Evolutionary conservation across 2,888 invertebrate species (phyloP), one percentile per base, ranked within the genome.

Genomic region (Drosophila kanekoi): DNA sequence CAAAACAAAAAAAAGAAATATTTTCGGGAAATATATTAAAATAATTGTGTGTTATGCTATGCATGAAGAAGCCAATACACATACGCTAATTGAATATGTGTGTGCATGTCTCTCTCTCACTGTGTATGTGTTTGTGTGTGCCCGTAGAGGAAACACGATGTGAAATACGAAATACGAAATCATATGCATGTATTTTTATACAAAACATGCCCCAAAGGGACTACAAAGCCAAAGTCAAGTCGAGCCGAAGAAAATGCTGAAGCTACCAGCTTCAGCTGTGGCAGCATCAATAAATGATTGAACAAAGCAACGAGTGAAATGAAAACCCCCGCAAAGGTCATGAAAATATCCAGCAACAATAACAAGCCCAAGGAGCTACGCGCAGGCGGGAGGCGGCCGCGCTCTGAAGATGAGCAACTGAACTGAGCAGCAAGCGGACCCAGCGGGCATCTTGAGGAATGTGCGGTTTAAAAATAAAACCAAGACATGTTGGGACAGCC

Each of bases 301-400:
- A 84, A 89, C 87, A 87, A 89, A 81, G 76, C 72, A 74, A 47
- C 63, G 73, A 56, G 52, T 41, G 41, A 74, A 76, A 70, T 73
- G 66, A 69, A 89, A 89, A 87, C 89, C 81, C 85, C 85, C 81
- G 81, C 89, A 89, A 89, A 85, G 89, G 85, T 89, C 87, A 83
- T 81, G 82, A 73, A 85, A 81, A 87, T 77, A 85, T 60, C 53
- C 66, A 64, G 45, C 43, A 66, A 56, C 54, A 60, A 41, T 18
- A 62, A 45, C 54, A 61, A 43, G 41, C 45, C 62, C 54, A 51
- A 56, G 28, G n/a, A 68, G 38, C 57, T 54, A 64, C 58, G 54
- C 57, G 20, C 28, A 62, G 57, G 59, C 64, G 49, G 60, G 53
- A 70, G 47, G 47, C 48, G 63, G 32, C 13, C 33, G 33, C 33